Evolutionary conservation across 2,797 vertebrate species (phyloP).

Genomic region (Melanotaenia maccullochi): DNA sequence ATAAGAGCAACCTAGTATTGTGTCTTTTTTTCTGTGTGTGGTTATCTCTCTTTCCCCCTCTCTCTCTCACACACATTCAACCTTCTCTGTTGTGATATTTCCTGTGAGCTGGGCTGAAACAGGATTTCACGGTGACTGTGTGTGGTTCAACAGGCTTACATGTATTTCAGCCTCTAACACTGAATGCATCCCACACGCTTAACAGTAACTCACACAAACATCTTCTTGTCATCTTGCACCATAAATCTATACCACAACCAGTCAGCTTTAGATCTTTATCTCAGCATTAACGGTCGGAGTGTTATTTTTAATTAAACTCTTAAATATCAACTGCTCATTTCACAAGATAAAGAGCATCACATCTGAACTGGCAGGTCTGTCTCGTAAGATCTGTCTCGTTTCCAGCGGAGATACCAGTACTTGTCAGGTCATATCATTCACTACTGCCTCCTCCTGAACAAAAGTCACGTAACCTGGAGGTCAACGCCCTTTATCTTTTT

Average conservation of each 20-base stretch:
- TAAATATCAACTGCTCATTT: conserved; percentile 57
- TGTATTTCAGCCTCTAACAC: conserved; percentile 41
- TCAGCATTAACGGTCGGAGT: conserved; percentile 50
- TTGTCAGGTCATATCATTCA: conserved; percentile 45
- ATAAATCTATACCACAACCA: conserved; percentile 27
- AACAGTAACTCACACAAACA: conserved; percentile 13
- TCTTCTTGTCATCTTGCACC: conserved; percentile 30
- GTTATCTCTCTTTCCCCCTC: not conserved
- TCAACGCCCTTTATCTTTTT: conserved; percentile 1
- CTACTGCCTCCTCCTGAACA: conserved; percentile 15
- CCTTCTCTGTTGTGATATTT: conserved; percentile 27
- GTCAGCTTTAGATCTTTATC: conserved; percentile 48
- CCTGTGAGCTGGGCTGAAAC: conserved; percentile 58
- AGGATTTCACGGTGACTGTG: conserved; percentile 71
- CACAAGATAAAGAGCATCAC: conserved; percentile 14
- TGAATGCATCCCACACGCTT: conserved; percentile 26
- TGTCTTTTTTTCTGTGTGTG: conserved; percentile 20
- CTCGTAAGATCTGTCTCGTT: conserved; percentile 21
- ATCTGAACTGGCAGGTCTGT: conserved; percentile 23
- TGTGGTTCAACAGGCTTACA: conserved; percentile 69
- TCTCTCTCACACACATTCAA: conserved; percentile 8
- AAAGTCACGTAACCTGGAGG: conserved; percentile 34
- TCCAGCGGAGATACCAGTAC: conserved; percentile 50
- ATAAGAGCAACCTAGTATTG: conserved; percentile 17
- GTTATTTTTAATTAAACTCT: conserved; percentile 19